Evolutionary conservation across 1,140 invertebrate species (phyloP).

Genomic region (Cheumatopsyche charites): DNA sequence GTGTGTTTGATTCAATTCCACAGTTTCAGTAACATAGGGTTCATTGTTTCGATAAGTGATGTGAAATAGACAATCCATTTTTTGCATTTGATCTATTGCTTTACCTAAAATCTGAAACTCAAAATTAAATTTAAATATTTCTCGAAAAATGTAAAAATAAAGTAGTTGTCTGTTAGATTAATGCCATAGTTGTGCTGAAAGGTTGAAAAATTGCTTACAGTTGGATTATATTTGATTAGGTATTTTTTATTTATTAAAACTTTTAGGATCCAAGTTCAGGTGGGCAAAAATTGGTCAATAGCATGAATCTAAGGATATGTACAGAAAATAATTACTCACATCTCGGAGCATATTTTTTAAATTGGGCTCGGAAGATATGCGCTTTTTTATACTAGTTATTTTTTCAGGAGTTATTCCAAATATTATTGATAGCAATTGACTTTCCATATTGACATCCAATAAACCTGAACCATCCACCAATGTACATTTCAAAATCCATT

Average conservation of each 20-base stretch:
- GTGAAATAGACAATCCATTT: slow-evolving; percentile 36
- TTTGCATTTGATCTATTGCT: slow-evolving; percentile 37
- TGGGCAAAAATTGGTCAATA: neutral
- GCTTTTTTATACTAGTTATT: slow-evolving; percentile 53
- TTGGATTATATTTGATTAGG: neutral
- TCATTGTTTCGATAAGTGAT: slow-evolving; percentile 27
- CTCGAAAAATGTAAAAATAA: too few species aligned
- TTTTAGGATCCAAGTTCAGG: neutral
- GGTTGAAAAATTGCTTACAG: too few species aligned
- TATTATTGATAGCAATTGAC: slow-evolving; percentile 53
- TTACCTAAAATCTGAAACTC: slow-evolving; percentile 38
- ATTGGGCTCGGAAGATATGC: slow-evolving; percentile 51
- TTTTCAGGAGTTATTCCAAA: slow-evolving; percentile 54
- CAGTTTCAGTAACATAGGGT: slow-evolving; percentile 32
- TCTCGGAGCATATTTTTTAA: slow-evolving; percentile 52
- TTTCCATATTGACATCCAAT: slow-evolving; percentile 55
- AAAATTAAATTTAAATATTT: too few species aligned
- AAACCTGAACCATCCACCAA: slow-evolving; percentile 55
- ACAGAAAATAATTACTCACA: too few species aligned
- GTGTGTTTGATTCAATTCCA: slow-evolving; percentile 6
- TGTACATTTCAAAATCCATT: slow-evolving; percentile 55
- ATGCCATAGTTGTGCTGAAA: too few species aligned
- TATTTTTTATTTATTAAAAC: neutral
- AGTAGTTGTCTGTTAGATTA: too few species aligned
- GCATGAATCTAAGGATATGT: neutral